Percentiles rank a stretch among this genome's conserved stretches.
Conservation (phyloP, 1,140 invertebrate species). For the Maniola jurtina region DNA sequence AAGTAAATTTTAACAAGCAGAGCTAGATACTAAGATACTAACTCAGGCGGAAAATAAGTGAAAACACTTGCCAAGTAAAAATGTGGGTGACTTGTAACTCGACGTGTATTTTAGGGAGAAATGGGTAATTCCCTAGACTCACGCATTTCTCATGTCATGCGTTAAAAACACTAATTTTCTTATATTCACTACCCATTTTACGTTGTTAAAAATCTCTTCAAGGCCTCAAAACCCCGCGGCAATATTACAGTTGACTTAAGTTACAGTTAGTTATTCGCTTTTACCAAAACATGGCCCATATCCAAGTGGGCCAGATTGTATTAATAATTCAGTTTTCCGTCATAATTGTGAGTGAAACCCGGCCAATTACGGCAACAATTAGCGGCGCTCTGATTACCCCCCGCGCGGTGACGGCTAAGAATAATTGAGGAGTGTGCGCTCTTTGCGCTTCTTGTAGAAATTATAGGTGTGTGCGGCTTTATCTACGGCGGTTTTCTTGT, state of each 20-base stretch:
- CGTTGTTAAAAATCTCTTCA: not conserved
- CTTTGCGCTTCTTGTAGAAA: slow-evolving; percentile 18
- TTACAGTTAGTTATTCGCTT: slow-evolving; percentile 23
- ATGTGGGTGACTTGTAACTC: too few relatives aligned
- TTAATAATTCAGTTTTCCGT: slow-evolving; percentile 31
- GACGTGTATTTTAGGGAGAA: too few relatives aligned
- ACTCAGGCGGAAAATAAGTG: too few relatives aligned
- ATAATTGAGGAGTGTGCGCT: slow-evolving; percentile 23
- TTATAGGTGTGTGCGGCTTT: slow-evolving; percentile 5
- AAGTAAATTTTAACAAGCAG: too few relatives aligned
- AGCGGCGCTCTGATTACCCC: slow-evolving; percentile 28
- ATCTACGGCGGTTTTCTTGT: not conserved
- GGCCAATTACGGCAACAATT: slow-evolving; percentile 29
- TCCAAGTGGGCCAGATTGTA: slow-evolving; percentile 24
- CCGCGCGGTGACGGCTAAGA: slow-evolving; percentile 23
- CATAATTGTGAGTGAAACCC: slow-evolving; percentile 31
- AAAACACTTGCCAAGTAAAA: too few relatives aligned
- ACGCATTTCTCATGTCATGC: too few relatives aligned
- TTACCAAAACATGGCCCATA: slow-evolving; percentile 27
- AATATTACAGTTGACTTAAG: slow-evolving; percentile 9
- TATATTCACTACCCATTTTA: too few relatives aligned
- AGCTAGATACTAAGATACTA: too few relatives aligned
- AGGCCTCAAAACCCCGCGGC: not conserved
- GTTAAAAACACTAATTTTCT: too few relatives aligned
- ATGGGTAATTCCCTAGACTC: too few relatives aligned